Evolutionary conservation across 92 coral and sea anemone genomes (phyloP).

Genomic region (Porites cylindrica): DNA sequence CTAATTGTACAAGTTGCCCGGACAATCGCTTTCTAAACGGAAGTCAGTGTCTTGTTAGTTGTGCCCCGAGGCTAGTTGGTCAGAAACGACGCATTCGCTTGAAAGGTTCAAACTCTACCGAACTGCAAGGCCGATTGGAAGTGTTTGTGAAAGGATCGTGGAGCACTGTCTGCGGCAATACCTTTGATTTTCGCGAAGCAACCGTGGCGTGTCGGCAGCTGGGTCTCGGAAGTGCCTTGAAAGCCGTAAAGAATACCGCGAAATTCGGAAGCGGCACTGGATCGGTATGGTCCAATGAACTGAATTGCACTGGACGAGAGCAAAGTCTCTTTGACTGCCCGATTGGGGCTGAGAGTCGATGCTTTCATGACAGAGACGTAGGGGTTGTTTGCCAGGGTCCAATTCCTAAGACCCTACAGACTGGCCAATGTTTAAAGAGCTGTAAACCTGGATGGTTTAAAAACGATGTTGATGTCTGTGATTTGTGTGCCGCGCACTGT

Average conservation of each 20-base stretch:
- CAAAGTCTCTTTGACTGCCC: slow-evolving; percentile 67
- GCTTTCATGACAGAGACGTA: slow-evolving; percentile 82
- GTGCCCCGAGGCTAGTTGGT: slow-evolving; percentile 61
- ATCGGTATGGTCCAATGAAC: slow-evolving; percentile 52
- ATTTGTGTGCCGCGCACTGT: slow-evolving; percentile 54
- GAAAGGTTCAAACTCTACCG: slow-evolving; percentile 63
- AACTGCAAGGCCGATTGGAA: slow-evolving; percentile 81
- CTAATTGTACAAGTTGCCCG: slow-evolving; percentile 74
- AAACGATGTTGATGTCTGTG: slow-evolving; percentile 61
- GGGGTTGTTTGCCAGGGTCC: slow-evolving; percentile 87
- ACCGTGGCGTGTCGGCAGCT: slow-evolving; percentile 79
- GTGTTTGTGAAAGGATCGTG: slow-evolving; percentile 53
- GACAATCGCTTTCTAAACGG: slow-evolving; percentile 60
- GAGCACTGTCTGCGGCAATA: slow-evolving; percentile 75
- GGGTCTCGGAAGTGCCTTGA: slow-evolving; percentile 73
- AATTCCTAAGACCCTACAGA: slow-evolving; percentile 34
- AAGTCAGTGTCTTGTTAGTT: slow-evolving; percentile 55
- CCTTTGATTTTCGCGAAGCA: slow-evolving; percentile 85
- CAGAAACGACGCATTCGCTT: slow-evolving; percentile 68
- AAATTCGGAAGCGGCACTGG: slow-evolving; percentile 71
- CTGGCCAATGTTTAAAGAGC: slow-evolving; percentile 57
- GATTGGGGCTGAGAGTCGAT: slow-evolving; percentile 32
- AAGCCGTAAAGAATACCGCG: slow-evolving; percentile 47
- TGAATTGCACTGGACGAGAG: slow-evolving; percentile 76
- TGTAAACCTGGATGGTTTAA: slow-evolving; percentile 77